Evolutionary conservation across 2,113 vertebrate species (phyloP).

Genomic region (Furnarius figulus): DNA sequence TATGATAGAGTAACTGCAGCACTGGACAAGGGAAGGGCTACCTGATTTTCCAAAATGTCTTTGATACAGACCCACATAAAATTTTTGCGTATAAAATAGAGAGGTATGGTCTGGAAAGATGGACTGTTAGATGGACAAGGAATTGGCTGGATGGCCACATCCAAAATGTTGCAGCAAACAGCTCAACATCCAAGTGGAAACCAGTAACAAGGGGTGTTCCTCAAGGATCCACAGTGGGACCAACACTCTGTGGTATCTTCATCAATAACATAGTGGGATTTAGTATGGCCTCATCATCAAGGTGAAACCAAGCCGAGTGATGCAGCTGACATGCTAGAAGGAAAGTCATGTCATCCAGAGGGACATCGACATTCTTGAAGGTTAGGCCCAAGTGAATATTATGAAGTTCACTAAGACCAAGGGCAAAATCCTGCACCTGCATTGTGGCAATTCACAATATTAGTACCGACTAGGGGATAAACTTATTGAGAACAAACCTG

Average conservation of each 20-base stretch:
- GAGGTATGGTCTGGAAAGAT: not conserved
- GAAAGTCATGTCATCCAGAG: not conserved
- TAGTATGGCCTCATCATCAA: not conserved
- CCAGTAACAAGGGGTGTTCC: not conserved
- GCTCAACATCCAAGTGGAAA: not conserved
- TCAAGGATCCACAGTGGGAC: fast-evolving
- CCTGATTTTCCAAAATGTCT: not conserved
- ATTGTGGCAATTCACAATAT: not conserved
- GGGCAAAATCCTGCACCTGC: not conserved
- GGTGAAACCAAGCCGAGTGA: not conserved
- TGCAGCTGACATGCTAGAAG: not conserved
- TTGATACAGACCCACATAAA: not conserved
- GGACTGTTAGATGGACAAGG: not conserved
- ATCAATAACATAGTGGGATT: not conserved
- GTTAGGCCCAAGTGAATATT: not conserved
- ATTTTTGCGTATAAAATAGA: not conserved
- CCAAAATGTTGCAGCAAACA: not conserved
- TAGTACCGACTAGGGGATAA: not conserved
- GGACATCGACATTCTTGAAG: not conserved
- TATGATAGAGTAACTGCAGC: not conserved
- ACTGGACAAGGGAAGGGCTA: not conserved
- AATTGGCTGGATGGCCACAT: not conserved
- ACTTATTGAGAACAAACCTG: not conserved
- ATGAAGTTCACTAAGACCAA: not conserved
- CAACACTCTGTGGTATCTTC: not conserved